Base-by-base conservation (phyloP, 2,888 invertebrate genomes). In the Suillia variegata region DNA sequence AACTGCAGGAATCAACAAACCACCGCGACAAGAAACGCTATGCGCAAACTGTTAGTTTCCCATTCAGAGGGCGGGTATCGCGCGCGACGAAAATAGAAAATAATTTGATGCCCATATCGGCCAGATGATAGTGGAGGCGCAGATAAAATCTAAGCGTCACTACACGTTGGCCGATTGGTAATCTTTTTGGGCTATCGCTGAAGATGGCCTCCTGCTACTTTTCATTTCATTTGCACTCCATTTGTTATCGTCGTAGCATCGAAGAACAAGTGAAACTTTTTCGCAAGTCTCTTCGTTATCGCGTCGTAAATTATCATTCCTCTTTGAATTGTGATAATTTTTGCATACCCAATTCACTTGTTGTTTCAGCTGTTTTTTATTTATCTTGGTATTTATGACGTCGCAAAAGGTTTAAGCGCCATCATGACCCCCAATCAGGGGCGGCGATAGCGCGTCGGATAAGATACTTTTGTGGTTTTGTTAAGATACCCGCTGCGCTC, bases 41-140 rank as follows among this genome's bases (percentile, higher is more conserved):
- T n/a, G n/a, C n/a, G n/a, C n/a, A n/a, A n/a, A n/a, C n/a, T n/a
- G n/a, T n/a, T n/a, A n/a, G n/a, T n/a, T n/a, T n/a, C n/a, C n/a
- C n/a, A n/a, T n/a, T n/a, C n/a, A n/a, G n/a, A n/a, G n/a, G n/a
- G n/a, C n/a, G n/a, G n/a, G n/a, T n/a, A n/a, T n/a, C n/a, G n/a
- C n/a, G n/a, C n/a, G n/a, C n/a, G n/a, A n/a, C n/a, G n/a, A n/a
- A n/a, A 17, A 20, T 4, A 24, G 31, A 54, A 58, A 57, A 61
- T 61, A 58, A 58, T 61, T 58, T 57, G 57, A 54, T 57, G 54
- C 51, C 42, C 54, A 57, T 61, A 58, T 61, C 61, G 54, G 61
- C 47, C 21, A 18, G 58, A 57, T 54, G 54, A 54, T 57, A 58
- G 48, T 53, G 34, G 59, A 12, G 45, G 15, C 6, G 38, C 38